Base-by-base conservation (phyloP, 2,797 vertebrate species). In the Chelidonichthys spinosus region DNA sequence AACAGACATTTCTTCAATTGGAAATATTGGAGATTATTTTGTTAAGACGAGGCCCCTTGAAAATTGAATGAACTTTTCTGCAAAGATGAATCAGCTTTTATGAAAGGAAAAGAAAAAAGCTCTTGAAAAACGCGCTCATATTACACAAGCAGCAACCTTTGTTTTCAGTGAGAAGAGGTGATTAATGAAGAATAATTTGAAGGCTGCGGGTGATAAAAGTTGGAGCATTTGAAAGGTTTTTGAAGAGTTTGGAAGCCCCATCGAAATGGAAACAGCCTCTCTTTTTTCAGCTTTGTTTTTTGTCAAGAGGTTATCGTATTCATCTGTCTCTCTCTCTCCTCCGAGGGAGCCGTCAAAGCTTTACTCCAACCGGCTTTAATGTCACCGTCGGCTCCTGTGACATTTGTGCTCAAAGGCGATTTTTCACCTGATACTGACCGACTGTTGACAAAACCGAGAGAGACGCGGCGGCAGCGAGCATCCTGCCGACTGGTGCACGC, bases 381-480 rank as follows among this genome's bases (percentile, higher is more conserved):
- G 91, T 92, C 90, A 90, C 83, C 65, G 50, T 70, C 69, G 87
- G 89, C 84, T 91, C 73, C 46, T 59, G 65, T 92, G 92, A 92
- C 92, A 92, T 92, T 93, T 92, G 75, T 79, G 84, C 90, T 87
- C 88, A 90, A 90, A 91, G 88, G 85, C 87, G 81, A 76, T 88
- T 90, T 90, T 90, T 89, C 83, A 84, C 87, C 87, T 90, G 82
- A 91, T 85, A 70, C 81, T 61, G 18, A 73, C 80, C 90, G 92
- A 94, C 88, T 93, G 89, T 90, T 93, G 89, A 91, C 90, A 89
- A 88, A 91, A 90, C 80, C 76, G 81, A 84, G 76, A 80, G 74
- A 83, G 85, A 87, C 81, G 70, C 81, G 5, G 40, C 50, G 69
- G 76, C 72, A 63, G 78, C 54, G 8, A 58, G 63, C 63, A 40